Evolutionary conservation across 2,797 vertebrate genomes (phyloP), one percentile per base, ranked within the genome.

Genomic region (Euthynnus affinis): DNA sequence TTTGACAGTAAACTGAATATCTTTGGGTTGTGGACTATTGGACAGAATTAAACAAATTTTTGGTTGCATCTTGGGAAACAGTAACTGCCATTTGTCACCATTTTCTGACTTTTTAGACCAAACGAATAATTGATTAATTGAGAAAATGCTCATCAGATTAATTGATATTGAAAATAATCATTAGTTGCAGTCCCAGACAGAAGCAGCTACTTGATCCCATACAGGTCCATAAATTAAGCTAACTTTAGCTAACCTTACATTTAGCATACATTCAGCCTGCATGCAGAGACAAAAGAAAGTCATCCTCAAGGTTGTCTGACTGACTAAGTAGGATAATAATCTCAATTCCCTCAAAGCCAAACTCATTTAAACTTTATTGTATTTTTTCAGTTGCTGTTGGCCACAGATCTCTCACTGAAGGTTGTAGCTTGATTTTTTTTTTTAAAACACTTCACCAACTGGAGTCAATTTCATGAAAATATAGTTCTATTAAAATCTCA

Each of bases 401-500:
- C 46, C 58, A 25, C 55, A 49, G 4, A 69, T 58, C 25, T 55
- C 17, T 4, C 29, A 42, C 37, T 72, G 62, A 75, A 57, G 57
- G 55, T 62, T 0, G 1, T 6, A 18, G 44, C 51, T 57, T 53
- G 46, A 74, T 71, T 66, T n/a, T 84, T 57, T 64, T 74, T 80
- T 12, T 42, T 29, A 29, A 14, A 42, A 4, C 40, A 42, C 40
- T 42, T 42, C 12, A 57, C 42, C 34, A 55, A 57, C 72, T 71
- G 22, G 2, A 79, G 42, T 76, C 51, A 55, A 57, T 72, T 74
- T 78, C 20, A 6, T 69, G 57, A 77, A 77, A 74, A 77, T 59
- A 68, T 23, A 55, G 59, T 60, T 61, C 17, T 61, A 86, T 76
- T 66, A 71, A 86, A 82, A 57, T 56, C 65, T 68, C 22, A 46